These are phyloP conservation scores for Listrodromus nycthemerus DNA, from an alignment of 2,888 invertebrate genomes.

Conservation along the genomic window DNA sequence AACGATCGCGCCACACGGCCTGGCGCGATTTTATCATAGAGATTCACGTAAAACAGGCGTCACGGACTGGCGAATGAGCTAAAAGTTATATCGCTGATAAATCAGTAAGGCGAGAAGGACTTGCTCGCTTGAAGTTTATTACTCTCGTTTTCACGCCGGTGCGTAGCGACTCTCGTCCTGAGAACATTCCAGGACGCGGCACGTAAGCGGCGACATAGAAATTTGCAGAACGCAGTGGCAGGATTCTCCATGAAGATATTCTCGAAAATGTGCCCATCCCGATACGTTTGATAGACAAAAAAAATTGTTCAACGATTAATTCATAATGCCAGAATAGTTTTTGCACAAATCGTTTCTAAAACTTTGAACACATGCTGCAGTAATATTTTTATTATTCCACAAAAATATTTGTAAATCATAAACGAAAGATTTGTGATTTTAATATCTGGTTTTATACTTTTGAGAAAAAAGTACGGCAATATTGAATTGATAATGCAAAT, in stretches of 20 bases:
- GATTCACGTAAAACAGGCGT: conserved; percentile 34
- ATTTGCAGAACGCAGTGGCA: background rate
- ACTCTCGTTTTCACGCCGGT: conserved; percentile 32
- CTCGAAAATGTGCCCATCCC: too few species aligned
- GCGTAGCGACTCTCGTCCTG: background rate
- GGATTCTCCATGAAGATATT: background rate
- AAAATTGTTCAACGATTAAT: background rate
- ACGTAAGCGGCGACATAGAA: background rate
- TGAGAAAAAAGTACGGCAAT: too few species aligned
- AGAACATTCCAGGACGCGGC: conserved; percentile 16
- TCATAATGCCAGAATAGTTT: too few species aligned
- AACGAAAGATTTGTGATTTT: too few species aligned
- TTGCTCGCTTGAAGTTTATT: conserved; percentile 25
- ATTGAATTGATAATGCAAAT: too few species aligned
- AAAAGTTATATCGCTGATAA: conserved; percentile 29
- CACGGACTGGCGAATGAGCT: conserved; percentile 38
- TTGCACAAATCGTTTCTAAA: background rate
- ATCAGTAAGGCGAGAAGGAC: conserved; percentile 46
- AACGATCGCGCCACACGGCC: conserved; percentile 31
- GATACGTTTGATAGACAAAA: too few species aligned
- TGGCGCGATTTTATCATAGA: conserved; percentile 36
- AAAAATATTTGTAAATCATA: background rate
- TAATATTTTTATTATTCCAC: background rate
- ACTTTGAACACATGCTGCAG: background rate
- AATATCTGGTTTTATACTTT: too few species aligned